These are phyloP conservation scores for Dermatophagoides farinae DNA, from an alignment of 1,140 invertebrate genomes.

Conservation along the genomic window DNA sequence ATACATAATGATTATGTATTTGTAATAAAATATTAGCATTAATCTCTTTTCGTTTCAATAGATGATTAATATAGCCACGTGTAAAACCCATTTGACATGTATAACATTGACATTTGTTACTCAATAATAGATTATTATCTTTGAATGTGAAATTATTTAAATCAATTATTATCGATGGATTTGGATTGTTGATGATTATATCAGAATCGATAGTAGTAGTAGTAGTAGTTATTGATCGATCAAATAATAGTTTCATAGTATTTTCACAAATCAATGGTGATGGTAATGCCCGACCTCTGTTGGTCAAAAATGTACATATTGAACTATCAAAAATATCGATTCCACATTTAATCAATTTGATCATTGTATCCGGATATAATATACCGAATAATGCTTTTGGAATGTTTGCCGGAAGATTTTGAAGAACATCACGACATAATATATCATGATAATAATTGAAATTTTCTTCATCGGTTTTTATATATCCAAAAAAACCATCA, in stretches of 20 bases:
- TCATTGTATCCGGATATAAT: not conserved
- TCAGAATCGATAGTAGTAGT: not conserved
- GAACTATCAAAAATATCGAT: not conserved
- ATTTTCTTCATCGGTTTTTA: not conserved
- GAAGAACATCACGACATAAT: not conserved
- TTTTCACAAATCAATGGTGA: not conserved
- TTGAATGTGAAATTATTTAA: constrained; percentile 17
- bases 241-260: too few relatives aligned
- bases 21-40: constrained; percentile 26
- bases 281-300: not conserved
- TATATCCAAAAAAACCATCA: not conserved
- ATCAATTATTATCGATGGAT: not conserved
- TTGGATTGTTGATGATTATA: not conserved
- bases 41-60: constrained; percentile 26
- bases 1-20: constrained; percentile 19
- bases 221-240: too few relatives aligned
- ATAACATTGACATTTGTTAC: constrained; percentile 24
- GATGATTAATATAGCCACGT: constrained; percentile 26
- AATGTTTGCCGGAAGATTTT: not conserved
- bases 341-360: not conserved
- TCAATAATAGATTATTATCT: constrained; percentile 23
- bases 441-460: not conserved
- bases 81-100: constrained; percentile 24
- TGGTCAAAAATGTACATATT: not conserved
- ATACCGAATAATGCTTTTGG: not conserved